Percentiles rank a stretch among this genome's conserved stretches.
These are phyloP conservation scores for Limnephilus marmoratus DNA, from an alignment of 2,888 invertebrate genomes.

Conservation along the genomic window DNA sequence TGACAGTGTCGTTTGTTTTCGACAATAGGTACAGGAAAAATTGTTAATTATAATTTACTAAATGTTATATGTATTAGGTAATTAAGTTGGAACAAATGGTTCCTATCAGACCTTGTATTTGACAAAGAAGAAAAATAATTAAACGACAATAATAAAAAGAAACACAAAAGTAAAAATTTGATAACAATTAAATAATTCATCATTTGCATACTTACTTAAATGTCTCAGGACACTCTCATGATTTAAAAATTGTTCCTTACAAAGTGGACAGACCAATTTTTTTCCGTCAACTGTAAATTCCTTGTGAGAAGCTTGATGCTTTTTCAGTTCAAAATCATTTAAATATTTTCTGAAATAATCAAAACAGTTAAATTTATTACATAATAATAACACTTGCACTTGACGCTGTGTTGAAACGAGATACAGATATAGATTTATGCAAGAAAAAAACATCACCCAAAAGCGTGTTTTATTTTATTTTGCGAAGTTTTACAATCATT, in stretches of 20 bases:
- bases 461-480: no score
- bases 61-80: no score
- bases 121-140: not conserved
- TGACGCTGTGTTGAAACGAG: not conserved
- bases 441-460: no score
- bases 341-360: constrained; percentile 59
- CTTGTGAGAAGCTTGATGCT: constrained; percentile 59
- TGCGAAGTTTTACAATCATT: no score
- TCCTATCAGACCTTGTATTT: no score
- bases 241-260: constrained; percentile 57
- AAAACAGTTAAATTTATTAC: constrained; percentile 29
- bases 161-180: no score
- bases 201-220: constrained; percentile 51
- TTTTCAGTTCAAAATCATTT: constrained; percentile 55
- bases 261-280: constrained; percentile 59
- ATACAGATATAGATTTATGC: no score
- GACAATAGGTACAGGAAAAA: no score
- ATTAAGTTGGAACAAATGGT: no score
- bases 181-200: not conserved
- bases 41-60: no score
- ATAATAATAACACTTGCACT: not conserved
- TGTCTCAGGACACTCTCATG: constrained; percentile 59
- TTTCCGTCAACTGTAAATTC: constrained; percentile 53
- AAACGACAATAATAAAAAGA: no score
- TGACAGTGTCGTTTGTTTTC: no score